Evolutionary conservation across 2,113 vertebrate species (phyloP).

Genomic region (Lophotis ruficrista): DNA sequence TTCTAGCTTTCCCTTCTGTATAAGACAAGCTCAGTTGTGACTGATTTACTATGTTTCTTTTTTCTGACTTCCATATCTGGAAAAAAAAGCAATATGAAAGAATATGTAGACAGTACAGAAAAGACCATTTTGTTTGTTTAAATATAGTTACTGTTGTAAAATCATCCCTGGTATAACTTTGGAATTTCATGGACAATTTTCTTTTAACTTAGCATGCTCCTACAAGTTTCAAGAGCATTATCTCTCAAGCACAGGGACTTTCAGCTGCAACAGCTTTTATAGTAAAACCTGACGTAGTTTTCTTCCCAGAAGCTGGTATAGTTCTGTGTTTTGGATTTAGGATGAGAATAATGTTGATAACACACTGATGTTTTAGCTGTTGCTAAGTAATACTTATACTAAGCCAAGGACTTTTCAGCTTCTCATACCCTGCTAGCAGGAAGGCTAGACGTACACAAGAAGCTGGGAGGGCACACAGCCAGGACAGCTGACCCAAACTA

Average conservation of each 20-base stretch:
- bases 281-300: background rate
- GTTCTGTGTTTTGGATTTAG: too few relatives aligned
- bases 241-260: background rate
- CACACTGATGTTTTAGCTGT: too few relatives aligned
- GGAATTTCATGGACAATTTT: background rate
- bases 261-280: background rate
- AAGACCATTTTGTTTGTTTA: background rate
- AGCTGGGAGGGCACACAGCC: too few relatives aligned
- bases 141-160: background rate
- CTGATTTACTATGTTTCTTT: background rate
- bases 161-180: background rate
- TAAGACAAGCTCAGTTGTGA: background rate
- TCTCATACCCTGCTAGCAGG: too few relatives aligned
- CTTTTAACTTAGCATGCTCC: background rate
- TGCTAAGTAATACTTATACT: too few relatives aligned
- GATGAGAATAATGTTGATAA: too few relatives aligned
- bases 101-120: background rate
- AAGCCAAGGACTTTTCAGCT: too few relatives aligned
- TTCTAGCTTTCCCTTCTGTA: background rate
- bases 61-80: background rate
- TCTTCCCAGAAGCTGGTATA: too few relatives aligned
- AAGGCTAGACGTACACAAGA: too few relatives aligned
- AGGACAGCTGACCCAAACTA: too few relatives aligned
- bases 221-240: background rate
- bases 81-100: background rate